These are phyloP conservation scores for Pocillopora grandis DNA, from an alignment of 92 coral and sea anemone species.

Conservation along the genomic window DNA sequence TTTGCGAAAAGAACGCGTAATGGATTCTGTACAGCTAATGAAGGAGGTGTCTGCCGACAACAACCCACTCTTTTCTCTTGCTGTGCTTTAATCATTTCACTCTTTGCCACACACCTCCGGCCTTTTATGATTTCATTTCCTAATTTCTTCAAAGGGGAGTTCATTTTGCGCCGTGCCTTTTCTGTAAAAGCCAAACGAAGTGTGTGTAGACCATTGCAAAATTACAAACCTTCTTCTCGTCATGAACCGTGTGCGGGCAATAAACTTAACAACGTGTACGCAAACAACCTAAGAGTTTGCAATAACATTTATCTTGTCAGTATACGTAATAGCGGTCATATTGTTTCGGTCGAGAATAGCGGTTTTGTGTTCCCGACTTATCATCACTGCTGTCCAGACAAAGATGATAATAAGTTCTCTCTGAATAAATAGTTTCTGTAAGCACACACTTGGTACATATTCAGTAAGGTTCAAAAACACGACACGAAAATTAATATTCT, in stretches of 20 bases:
- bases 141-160: not conserved
- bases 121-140: slow-evolving; percentile 26
- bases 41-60: not conserved
- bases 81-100: slow-evolving; percentile 1
- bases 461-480: too few relatives aligned
- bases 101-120: not conserved
- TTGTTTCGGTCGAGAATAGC: slow-evolving; percentile 7
- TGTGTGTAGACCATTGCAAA: not conserved
- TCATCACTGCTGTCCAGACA: slow-evolving; percentile 7
- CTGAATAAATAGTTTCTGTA: not conserved
- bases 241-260: not conserved
- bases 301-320: slow-evolving; percentile 2
- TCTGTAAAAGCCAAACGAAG: not conserved
- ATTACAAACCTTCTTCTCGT: not conserved
- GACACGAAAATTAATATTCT: too few relatives aligned
- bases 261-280: not conserved
- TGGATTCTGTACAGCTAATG: not conserved
- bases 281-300: not conserved
- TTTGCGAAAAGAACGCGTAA: not conserved
- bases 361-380: not conserved
- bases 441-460: not conserved
- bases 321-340: not conserved
- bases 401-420: slow-evolving; percentile 1
- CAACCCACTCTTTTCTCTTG: slow-evolving; percentile 18
- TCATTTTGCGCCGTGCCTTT: not conserved